Percentiles rank a stretch among this genome's conserved stretches.
These are phyloP conservation scores for Boulengerochromis microlepis DNA, from an alignment of 2,113 vertebrate species.

Conservation along the genomic window DNA sequence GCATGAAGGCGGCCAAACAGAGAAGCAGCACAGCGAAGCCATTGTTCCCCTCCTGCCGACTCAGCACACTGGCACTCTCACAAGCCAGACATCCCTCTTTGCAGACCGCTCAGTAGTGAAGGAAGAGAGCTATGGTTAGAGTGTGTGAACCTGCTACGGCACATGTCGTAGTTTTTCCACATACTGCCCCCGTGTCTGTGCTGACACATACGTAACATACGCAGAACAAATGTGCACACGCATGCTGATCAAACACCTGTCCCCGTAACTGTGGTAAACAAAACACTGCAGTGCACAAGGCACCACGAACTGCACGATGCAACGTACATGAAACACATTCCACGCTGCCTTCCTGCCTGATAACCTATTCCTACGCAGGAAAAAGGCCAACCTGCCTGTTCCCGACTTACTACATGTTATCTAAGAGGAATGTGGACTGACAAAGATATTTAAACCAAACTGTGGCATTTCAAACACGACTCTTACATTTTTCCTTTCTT, in stretches of 20 bases:
- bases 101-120: conserved; percentile 4
- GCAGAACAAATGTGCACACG: neutral
- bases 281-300: conserved; percentile 39
- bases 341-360: neutral
- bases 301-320: conserved; percentile 34
- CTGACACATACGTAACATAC: neutral
- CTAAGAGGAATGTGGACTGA: neutral
- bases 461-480: neutral
- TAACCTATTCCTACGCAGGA: neutral
- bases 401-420: neutral
- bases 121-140: neutral
- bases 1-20: conserved; percentile 39
- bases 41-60: conserved; percentile 57
- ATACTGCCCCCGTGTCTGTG: neutral
- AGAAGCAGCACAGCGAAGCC: conserved; percentile 45
- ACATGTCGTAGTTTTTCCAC: neutral
- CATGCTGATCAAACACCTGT: conserved; percentile 27
- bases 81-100: conserved; percentile 22
- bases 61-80: conserved; percentile 38
- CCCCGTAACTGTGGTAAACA: conserved; percentile 19
- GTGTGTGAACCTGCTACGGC: conserved; percentile 7
- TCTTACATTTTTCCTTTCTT: neutral
- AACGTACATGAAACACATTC: conserved; percentile 32
- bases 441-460: neutral
- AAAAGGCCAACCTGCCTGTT: neutral